These are phyloP conservation scores for Elachura formosa DNA, from an alignment of 2,113 vertebrate genomes.

Conservation along the genomic window DNA sequence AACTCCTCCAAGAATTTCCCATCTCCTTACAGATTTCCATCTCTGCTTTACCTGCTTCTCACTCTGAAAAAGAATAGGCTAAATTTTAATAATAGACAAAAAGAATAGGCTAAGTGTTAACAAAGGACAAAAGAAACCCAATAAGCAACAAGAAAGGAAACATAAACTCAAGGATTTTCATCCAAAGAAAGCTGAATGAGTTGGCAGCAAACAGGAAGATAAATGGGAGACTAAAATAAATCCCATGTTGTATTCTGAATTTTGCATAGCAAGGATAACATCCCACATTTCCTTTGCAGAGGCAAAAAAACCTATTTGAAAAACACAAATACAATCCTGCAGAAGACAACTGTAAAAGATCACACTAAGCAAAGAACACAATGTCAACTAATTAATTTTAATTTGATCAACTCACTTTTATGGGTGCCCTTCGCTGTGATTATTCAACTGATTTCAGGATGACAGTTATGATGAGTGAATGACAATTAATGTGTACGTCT, in stretches of 20 bases:
- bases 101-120: not conserved
- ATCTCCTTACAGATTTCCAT: not conserved
- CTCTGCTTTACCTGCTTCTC: not conserved
- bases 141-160: not conserved
- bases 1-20: not conserved
- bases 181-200: not conserved
- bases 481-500: not conserved
- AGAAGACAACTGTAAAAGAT: not conserved
- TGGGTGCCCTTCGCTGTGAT: not conserved
- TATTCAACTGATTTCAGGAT: not conserved
- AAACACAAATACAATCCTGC: not conserved
- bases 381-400: slow-evolving; percentile 11
- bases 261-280: not conserved
- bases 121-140: not conserved
- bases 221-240: not conserved
- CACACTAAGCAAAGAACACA: not conserved
- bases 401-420: not conserved
- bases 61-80: not conserved
- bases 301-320: not conserved
- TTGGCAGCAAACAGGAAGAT: not conserved
- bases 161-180: not conserved
- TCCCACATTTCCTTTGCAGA: not conserved
- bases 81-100: not conserved
- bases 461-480: not conserved
- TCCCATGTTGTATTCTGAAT: not conserved